phyloP scores from a whole-genome alignment of 2,888 invertebrate genomes.

The Panopea generosa region DNA sequence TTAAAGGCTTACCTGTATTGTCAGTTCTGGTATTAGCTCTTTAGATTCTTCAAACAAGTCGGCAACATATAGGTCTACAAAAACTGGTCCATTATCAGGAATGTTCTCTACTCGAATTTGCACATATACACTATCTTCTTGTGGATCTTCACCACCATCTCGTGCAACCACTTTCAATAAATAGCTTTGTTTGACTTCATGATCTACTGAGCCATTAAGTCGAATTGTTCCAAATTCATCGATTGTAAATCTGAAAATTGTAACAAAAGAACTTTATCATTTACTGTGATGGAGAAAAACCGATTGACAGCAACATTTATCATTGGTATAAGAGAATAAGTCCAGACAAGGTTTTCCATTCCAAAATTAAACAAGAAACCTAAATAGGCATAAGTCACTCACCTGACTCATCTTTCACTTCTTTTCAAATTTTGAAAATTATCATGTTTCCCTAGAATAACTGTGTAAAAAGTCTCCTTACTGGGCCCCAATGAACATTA shows the following conservation, averaged over 20 bases:
- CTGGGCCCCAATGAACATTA: no score
- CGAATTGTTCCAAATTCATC: constrained; percentile 86
- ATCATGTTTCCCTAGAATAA: no score
- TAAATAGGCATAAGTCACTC: no score
- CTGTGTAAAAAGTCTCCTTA: no score
- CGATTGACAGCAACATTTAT: no score
- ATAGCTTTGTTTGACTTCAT: constrained; percentile 30
- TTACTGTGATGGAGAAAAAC: no score
- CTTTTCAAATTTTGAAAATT: no score
- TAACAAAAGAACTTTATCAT: no score
- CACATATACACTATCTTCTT: not conserved
- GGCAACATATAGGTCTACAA: constrained; percentile 34
- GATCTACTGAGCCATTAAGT: constrained; percentile 45
- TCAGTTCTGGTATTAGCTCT: constrained; percentile 30
- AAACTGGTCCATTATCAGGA: constrained; percentile 49
- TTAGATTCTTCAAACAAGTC: constrained; percentile 36
- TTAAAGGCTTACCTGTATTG: constrained; percentile 56
- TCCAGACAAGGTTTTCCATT: no score
- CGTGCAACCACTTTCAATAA: constrained; percentile 25
- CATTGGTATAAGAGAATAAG: no score
- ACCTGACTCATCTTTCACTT: no score
- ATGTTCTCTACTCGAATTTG: constrained; percentile 20
- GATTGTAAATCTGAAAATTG: constrained; percentile 88
- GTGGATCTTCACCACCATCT: constrained; percentile 20
- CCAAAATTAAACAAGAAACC: no score